Conservation (phyloP, 2,888 invertebrate genomes). For the Mythimna impura region DNA sequence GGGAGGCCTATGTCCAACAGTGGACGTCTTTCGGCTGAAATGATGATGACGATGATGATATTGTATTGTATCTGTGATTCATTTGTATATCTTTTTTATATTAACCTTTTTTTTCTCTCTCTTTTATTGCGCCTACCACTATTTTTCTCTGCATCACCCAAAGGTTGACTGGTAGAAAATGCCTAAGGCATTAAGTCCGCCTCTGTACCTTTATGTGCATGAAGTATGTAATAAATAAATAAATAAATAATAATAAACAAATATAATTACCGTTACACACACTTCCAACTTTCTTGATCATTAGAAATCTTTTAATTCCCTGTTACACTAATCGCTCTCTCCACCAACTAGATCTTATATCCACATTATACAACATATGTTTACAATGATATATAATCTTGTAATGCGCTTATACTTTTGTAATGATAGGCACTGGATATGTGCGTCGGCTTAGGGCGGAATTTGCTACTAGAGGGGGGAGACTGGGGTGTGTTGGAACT, state of each 20-base stretch:
- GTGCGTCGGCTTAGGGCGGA: slow-evolving; percentile 80
- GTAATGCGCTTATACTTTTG: slow-evolving; percentile 83
- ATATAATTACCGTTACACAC: not conserved
- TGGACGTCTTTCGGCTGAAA: too few relatives aligned
- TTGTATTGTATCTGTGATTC: too few relatives aligned
- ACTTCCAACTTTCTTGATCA: slow-evolving; percentile 37
- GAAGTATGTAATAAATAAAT: not conserved
- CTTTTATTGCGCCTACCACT: too few relatives aligned
- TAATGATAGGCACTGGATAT: slow-evolving; percentile 83
- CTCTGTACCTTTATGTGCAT: too few relatives aligned
- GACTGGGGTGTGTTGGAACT: slow-evolving; percentile 55
- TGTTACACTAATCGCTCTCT: slow-evolving; percentile 44
- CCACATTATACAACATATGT: slow-evolving; percentile 76
- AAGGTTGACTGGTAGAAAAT: too few relatives aligned
- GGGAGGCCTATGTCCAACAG: too few relatives aligned
- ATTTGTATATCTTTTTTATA: too few relatives aligned
- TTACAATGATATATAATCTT: slow-evolving; percentile 84
- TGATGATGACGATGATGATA: too few relatives aligned
- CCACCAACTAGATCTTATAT: slow-evolving; percentile 23
- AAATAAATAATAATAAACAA: slow-evolving; percentile 4
- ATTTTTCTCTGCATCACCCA: too few relatives aligned
- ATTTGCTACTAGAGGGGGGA: slow-evolving; percentile 72
- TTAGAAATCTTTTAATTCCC: slow-evolving; percentile 51
- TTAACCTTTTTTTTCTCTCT: too few relatives aligned
- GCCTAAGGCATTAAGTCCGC: too few relatives aligned